Percentiles rank a stretch among this genome's conserved stretches.
Conservation (phyloP, 2,797 vertebrate genomes). For the Thalassophryne amazonica region DNA sequence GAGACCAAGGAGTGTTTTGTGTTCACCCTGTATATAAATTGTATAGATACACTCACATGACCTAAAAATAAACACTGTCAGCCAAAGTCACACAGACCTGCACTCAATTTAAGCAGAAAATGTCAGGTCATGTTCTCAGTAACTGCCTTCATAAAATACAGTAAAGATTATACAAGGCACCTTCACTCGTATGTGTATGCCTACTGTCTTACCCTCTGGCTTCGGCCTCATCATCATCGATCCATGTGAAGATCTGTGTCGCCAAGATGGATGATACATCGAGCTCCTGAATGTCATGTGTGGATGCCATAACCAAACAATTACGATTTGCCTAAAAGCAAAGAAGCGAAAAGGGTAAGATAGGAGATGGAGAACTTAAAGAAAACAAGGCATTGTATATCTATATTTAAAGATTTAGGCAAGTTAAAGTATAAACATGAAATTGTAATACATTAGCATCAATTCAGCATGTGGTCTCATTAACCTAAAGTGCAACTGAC, state of each 20-base stretch:
- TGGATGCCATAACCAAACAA: slow-evolving; percentile 96
- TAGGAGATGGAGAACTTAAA: neutral
- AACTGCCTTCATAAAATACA: neutral
- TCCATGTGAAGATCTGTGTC: slow-evolving; percentile 95
- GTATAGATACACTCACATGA: too few species aligned
- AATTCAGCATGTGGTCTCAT: too few species aligned
- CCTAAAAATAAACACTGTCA: too few species aligned
- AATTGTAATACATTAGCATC: too few species aligned
- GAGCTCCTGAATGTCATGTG: slow-evolving; percentile 96
- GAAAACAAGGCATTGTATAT: neutral
- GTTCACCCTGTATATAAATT: too few species aligned
- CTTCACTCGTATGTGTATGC: neutral
- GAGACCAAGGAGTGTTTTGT: too few species aligned
- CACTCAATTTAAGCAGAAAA: too few species aligned
- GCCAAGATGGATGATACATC: slow-evolving; percentile 96
- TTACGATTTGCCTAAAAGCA: slow-evolving; percentile 92
- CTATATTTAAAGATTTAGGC: neutral
- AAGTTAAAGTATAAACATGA: too few species aligned
- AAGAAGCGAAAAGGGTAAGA: neutral
- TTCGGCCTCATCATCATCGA: slow-evolving; percentile 94
- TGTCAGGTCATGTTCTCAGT: too few species aligned
- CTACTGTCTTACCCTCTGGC: slow-evolving; percentile 83
- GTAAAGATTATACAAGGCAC: neutral
- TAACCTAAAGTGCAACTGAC: too few species aligned
- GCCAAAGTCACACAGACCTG: too few species aligned